phyloP scores from a whole-genome alignment of 2,888 invertebrate genomes.

The Tridacna gigas region DNA sequence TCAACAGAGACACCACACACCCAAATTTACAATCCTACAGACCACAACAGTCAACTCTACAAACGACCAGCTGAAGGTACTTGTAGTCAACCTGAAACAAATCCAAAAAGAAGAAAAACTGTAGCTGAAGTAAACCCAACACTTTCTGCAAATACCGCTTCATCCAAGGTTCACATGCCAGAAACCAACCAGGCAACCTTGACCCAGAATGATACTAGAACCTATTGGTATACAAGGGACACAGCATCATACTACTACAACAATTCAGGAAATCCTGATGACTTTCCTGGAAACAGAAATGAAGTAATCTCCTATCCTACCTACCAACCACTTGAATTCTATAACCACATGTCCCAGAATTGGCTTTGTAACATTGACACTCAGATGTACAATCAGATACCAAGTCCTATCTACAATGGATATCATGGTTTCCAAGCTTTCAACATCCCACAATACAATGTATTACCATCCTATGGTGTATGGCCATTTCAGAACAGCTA shows the following conservation, averaged over 20 bases:
- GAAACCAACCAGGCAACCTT: background rate
- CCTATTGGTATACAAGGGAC: background rate
- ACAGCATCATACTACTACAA: background rate
- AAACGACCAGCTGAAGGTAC: background rate
- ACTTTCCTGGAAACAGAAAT: background rate
- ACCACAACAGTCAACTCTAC: background rate
- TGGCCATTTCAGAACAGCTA: background rate
- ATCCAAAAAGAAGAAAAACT: conserved; percentile 7
- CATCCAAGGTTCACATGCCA: too few species aligned
- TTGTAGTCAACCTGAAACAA: background rate
- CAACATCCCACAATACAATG: background rate
- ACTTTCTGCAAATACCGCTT: background rate
- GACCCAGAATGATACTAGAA: background rate
- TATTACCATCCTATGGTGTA: background rate
- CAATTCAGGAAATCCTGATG: background rate
- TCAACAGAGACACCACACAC: background rate
- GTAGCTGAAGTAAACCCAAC: conserved; percentile 5
- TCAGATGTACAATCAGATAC: background rate
- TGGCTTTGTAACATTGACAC: background rate
- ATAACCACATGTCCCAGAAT: background rate
- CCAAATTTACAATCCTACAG: background rate
- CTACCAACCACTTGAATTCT: background rate
- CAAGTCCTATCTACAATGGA: background rate
- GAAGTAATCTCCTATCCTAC: background rate
- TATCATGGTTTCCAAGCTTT: background rate